Conservation (phyloP, 2,888 invertebrate species). For the Epinotia bilunana region DNA sequence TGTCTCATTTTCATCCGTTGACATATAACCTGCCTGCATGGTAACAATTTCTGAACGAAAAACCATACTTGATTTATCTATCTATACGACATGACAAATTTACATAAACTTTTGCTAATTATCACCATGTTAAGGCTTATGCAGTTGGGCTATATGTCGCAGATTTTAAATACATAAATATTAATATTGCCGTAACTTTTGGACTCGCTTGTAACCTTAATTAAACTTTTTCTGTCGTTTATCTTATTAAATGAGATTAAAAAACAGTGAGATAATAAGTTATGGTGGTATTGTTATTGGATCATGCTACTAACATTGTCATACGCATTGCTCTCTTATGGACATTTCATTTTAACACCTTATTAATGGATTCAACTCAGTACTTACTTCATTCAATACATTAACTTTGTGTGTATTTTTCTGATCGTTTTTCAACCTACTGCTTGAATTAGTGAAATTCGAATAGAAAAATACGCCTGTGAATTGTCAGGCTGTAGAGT, state of each 20-base stretch:
- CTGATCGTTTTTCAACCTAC: conserved; percentile 36
- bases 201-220: conserved; percentile 13
- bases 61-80: conserved; percentile 1
- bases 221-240: conserved; percentile 23
- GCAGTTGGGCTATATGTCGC: conserved; percentile 25
- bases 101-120: not conserved
- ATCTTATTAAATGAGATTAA: conserved; percentile 13
- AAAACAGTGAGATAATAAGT: conserved; percentile 19
- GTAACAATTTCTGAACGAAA: not conserved
- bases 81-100: not conserved
- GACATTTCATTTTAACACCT: conserved; percentile 47
- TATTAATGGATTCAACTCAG: conserved; percentile 42
- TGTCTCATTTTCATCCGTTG: conserved; percentile 17
- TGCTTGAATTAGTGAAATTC: conserved; percentile 13
- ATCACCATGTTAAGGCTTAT: not conserved
- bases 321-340: conserved; percentile 57
- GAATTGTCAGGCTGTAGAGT: conserved; percentile 7
- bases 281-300: conserved; percentile 15
- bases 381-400: conserved; percentile 8
- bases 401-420: conserved; percentile 20
- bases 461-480: conserved; percentile 24
- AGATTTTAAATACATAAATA: conserved; percentile 6
- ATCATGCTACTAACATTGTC: conserved; percentile 6
- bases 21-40: conserved; percentile 22
- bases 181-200: conserved; percentile 23